phyloP scores from a whole-genome alignment of 2,113 vertebrate genomes.

The Zosterops borbonicus region DNA sequence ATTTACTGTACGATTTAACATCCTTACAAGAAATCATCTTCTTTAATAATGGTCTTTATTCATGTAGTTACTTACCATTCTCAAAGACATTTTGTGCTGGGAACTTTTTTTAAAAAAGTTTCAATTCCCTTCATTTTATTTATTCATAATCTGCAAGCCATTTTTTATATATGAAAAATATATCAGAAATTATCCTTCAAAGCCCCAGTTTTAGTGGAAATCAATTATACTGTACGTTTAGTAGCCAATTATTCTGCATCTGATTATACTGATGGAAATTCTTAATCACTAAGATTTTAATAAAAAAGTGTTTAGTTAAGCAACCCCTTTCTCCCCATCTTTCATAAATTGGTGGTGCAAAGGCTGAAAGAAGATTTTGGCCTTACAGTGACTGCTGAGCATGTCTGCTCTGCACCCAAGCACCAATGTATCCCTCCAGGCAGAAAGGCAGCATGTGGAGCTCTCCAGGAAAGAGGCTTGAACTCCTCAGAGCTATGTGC shows the following conservation, averaged over 20 bases:
- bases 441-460: neutral
- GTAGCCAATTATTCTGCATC: neutral
- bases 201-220: neutral
- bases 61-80: neutral
- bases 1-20: neutral
- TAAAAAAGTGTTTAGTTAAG: neutral
- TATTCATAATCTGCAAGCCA: slow-evolving; percentile 16
- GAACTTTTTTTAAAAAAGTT: neutral
- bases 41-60: neutral
- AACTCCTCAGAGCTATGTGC: accelerated
- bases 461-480: neutral
- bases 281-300: neutral
- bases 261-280: neutral
- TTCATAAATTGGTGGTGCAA: neutral
- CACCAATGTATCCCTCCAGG: neutral
- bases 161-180: neutral
- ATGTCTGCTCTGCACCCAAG: accelerated
- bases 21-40: neutral
- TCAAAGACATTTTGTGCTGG: neutral
- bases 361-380: neutral
- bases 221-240: neutral
- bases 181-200: neutral
- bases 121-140: neutral
- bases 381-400: accelerated
- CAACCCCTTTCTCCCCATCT: neutral